Evolutionary conservation across 2,797 vertebrate genomes (phyloP).

Genomic region (Lateolabrax maculatus): DNA sequence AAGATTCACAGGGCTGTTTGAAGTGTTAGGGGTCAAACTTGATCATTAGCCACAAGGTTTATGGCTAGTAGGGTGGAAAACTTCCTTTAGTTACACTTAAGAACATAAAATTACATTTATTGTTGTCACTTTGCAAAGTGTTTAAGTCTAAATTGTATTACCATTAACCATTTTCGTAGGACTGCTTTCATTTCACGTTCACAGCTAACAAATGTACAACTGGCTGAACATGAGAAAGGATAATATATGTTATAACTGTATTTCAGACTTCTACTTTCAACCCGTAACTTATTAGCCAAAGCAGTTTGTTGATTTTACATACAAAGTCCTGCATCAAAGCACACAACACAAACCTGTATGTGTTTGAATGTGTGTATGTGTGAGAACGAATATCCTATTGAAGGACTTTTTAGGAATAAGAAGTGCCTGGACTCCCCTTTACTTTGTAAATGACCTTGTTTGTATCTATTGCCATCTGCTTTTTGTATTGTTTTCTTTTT

Average conservation of each 20-base stretch:
- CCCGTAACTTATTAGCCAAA: not conserved
- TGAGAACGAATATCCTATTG: not conserved
- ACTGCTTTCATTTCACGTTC: too few species aligned
- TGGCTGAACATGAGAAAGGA: too few species aligned
- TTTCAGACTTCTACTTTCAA: not conserved
- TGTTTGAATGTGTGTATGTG: not conserved
- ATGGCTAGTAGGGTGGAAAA: constrained; percentile 12
- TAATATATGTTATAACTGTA: not conserved
- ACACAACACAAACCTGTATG: not conserved
- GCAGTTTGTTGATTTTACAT: not conserved
- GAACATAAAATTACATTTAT: not conserved
- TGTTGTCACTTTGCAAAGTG: not conserved
- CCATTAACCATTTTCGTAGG: too few species aligned
- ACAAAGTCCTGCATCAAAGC: not conserved
- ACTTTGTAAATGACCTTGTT: too few species aligned
- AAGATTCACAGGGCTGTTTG: constrained; percentile 11
- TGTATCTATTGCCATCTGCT: not conserved
- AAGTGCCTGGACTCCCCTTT: not conserved
- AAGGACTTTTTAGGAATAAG: not conserved
- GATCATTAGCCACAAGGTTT: not conserved
- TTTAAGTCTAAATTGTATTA: too few species aligned
- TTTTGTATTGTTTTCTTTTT: not conserved
- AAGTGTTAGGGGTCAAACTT: not conserved
- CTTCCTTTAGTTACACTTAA: constrained; percentile 4
- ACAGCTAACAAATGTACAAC: too few species aligned